Percentiles rank a stretch among this genome's conserved stretches.
Conservation (phyloP, 2,113 vertebrate genomes). For the Scomber colias region DNA sequence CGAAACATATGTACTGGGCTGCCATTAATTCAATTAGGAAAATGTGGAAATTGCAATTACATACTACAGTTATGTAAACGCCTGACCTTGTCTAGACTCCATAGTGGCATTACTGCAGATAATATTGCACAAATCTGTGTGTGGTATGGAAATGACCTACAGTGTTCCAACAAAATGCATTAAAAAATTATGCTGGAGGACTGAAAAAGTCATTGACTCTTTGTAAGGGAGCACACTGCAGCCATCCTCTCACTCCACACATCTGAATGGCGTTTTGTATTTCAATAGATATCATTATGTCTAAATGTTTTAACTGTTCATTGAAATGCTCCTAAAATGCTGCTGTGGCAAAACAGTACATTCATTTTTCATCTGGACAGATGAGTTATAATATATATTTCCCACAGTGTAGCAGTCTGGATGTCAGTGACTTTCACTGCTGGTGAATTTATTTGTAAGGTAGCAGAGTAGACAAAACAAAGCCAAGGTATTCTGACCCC, state of each 20-base stretch:
- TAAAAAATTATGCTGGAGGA: constrained; percentile 11
- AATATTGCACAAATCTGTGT: constrained; percentile 23
- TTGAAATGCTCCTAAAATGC: constrained; percentile 18
- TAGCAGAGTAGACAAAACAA: background rate
- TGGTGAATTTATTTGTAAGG: background rate
- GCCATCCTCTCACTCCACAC: background rate
- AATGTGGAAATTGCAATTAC: constrained; percentile 55
- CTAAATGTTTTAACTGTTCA: background rate
- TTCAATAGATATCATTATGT: constrained; percentile 42
- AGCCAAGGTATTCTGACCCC: background rate
- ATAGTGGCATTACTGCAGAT: constrained; percentile 15
- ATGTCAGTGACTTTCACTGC: constrained; percentile 26
- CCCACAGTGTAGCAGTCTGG: background rate
- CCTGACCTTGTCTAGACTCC: constrained; percentile 61
- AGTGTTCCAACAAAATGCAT: constrained; percentile 29
- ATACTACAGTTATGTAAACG: constrained; percentile 41
- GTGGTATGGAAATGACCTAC: constrained; percentile 26
- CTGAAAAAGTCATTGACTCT: constrained; percentile 1
- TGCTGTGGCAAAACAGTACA: constrained; percentile 31
- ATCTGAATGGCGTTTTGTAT: constrained; percentile 10
- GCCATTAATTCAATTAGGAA: constrained; percentile 61
- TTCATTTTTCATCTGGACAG: constrained; percentile 42
- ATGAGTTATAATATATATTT: background rate
- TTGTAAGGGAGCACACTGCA: background rate
- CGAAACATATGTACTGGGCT: constrained; percentile 25